These are phyloP conservation scores for Leuctra nigra DNA, from an alignment of 2,888 invertebrate species.

Conservation along the genomic window DNA sequence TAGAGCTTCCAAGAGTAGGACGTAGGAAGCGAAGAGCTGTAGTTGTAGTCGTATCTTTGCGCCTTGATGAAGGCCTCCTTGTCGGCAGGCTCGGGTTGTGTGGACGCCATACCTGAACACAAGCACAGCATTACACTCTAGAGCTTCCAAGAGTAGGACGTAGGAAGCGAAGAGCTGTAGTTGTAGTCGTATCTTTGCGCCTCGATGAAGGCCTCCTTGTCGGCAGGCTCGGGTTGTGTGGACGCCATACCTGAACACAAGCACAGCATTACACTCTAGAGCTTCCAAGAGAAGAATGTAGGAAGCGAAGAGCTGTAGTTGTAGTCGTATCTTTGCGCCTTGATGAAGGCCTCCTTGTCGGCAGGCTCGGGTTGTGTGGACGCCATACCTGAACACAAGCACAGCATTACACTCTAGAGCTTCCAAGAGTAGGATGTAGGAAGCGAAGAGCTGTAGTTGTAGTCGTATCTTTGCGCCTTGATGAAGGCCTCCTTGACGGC, in stretches of 20 bases:
- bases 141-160: conserved; percentile 55
- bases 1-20: conserved; percentile 57
- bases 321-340: conserved; percentile 74
- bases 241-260: conserved; percentile 82
- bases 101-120: conserved; percentile 82
- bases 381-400: conserved; percentile 83
- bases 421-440: conserved; percentile 60
- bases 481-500: conserved; percentile 64
- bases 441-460: conserved; percentile 58
- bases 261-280: no score
- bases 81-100: conserved; percentile 68
- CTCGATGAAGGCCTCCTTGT: conserved; percentile 65
- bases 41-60: conserved; percentile 72
- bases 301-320: conserved; percentile 63
- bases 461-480: conserved; percentile 74
- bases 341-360: conserved; percentile 65
- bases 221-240: conserved; percentile 67
- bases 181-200: conserved; percentile 73
- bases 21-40: conserved; percentile 60
- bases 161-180: conserved; percentile 62
- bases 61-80: conserved; percentile 66
- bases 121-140: no score
- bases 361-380: conserved; percentile 71
- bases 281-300: no score
- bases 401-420: no score